These are phyloP conservation scores for Corvus cornix DNA, from an alignment of 2,113 vertebrate species.

Conservation along the genomic window DNA sequence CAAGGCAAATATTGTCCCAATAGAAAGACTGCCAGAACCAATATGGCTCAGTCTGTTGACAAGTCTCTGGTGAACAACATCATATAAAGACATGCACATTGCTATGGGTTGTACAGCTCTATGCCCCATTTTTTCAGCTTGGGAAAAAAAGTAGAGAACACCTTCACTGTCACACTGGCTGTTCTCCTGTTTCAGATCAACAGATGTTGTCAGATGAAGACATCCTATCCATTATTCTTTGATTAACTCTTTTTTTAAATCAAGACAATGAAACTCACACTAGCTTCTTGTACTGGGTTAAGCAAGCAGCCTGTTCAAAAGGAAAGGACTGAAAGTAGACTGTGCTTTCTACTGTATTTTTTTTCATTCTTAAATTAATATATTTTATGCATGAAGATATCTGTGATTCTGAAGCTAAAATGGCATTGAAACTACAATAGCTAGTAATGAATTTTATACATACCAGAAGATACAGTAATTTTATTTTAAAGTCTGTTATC, in stretches of 20 bases:
- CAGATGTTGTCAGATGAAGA: constrained; percentile 74
- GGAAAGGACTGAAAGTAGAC: neutral
- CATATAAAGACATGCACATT: constrained; percentile 85
- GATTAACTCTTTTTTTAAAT: constrained; percentile 40
- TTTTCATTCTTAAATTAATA: neutral
- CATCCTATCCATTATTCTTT: constrained; percentile 56
- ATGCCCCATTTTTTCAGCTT: constrained; percentile 67
- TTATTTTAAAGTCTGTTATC: constrained; percentile 6
- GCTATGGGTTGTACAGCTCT: constrained; percentile 73
- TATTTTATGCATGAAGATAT: neutral
- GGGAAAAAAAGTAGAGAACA: constrained; percentile 66
- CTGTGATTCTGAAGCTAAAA: constrained; percentile 25
- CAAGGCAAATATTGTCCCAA: constrained; percentile 96
- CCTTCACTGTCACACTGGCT: constrained; percentile 67
- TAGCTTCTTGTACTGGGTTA: constrained; percentile 18
- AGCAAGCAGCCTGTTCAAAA: constrained; percentile 3
- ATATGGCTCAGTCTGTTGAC: constrained; percentile 90
- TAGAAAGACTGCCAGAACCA: constrained; percentile 93
- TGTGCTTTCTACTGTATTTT: neutral
- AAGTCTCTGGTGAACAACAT: constrained; percentile 89
- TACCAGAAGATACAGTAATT: neutral
- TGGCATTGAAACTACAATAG: neutral
- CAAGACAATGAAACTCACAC: constrained; percentile 33
- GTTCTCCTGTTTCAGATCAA: constrained; percentile 71
- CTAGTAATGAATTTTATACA: neutral